phyloP scores from a whole-genome alignment of 2,113 vertebrate genomes.

The Helogale parvula region DNA sequence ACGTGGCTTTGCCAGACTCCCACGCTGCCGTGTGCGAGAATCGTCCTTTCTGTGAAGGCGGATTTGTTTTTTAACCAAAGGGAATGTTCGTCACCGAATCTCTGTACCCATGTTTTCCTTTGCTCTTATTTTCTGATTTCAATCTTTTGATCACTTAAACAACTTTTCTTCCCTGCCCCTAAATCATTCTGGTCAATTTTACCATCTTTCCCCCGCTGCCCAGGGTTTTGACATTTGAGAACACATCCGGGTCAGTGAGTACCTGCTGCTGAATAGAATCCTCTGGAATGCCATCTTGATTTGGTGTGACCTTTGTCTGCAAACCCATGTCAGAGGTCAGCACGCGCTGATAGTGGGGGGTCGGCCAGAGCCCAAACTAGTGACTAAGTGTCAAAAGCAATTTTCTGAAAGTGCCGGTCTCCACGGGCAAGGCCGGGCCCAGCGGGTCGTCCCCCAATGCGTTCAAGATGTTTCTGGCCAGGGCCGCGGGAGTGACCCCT shows the following conservation, averaged over 20 bases:
- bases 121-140: conserved; percentile 78
- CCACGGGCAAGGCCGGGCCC: not conserved
- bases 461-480: not conserved
- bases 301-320: conserved; percentile 72
- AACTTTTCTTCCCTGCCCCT: conserved; percentile 66
- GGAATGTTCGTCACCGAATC: conserved; percentile 61
- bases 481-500: not conserved
- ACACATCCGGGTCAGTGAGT: conserved; percentile 82
- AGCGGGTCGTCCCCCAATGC: fast-evolving
- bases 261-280: conserved; percentile 82
- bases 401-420: not conserved
- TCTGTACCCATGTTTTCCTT: conserved; percentile 68
- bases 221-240: conserved; percentile 80
- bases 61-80: conserved; percentile 50
- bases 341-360: not conserved
- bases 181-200: conserved; percentile 79
- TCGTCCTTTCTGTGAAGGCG: conserved; percentile 62
- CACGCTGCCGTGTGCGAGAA: conserved; percentile 56
- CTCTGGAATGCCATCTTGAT: conserved; percentile 84
- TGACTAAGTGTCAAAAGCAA: conserved; percentile 58
- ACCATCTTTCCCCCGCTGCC: not conserved
- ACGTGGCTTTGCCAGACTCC: conserved; percentile 46
- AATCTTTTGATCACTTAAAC: conserved; percentile 78
- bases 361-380: conserved; percentile 36
- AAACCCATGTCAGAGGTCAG: conserved; percentile 72